phyloP scores from a whole-genome alignment of 2,113 vertebrate species.

The Proterorhinus semilunaris region DNA sequence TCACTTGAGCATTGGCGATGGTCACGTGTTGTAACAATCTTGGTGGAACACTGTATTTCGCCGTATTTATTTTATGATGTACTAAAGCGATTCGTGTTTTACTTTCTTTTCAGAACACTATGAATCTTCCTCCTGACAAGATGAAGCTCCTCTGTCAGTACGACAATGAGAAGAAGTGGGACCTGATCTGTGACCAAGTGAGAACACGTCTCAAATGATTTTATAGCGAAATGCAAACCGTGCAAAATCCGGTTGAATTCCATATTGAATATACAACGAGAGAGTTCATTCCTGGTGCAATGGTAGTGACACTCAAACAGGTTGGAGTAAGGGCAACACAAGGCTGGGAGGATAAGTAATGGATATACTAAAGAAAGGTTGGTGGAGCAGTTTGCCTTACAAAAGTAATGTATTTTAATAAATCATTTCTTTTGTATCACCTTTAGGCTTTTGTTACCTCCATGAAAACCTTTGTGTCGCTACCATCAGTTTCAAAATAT shows the following conservation, averaged over 20 bases:
- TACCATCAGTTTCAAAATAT: background rate
- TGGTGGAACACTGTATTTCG: background rate
- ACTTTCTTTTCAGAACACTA: conserved; percentile 78
- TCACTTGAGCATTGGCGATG: background rate
- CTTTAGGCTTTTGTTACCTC: background rate
- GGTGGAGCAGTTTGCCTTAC: too few species aligned
- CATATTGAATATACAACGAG: too few species aligned
- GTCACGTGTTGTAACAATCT: background rate
- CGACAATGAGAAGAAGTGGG: conserved; percentile 93
- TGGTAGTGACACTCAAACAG: too few species aligned
- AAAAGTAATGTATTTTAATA: too few species aligned
- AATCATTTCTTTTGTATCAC: background rate
- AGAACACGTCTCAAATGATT: conserved; percentile 2
- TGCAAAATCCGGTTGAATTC: background rate
- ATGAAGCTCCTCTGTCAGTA: conserved; percentile 88
- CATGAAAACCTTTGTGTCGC: background rate
- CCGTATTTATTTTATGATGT: background rate
- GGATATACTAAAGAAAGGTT: too few species aligned
- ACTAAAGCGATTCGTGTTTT: background rate
- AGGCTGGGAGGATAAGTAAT: too few species aligned
- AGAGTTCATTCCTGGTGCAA: too few species aligned
- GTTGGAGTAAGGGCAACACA: background rate
- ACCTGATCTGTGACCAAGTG: conserved; percentile 91
- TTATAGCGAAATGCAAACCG: background rate
- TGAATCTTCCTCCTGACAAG: conserved; percentile 93